phyloP scores from a whole-genome alignment of 2,113 vertebrate species.

The Patagioenas fasciata region DNA sequence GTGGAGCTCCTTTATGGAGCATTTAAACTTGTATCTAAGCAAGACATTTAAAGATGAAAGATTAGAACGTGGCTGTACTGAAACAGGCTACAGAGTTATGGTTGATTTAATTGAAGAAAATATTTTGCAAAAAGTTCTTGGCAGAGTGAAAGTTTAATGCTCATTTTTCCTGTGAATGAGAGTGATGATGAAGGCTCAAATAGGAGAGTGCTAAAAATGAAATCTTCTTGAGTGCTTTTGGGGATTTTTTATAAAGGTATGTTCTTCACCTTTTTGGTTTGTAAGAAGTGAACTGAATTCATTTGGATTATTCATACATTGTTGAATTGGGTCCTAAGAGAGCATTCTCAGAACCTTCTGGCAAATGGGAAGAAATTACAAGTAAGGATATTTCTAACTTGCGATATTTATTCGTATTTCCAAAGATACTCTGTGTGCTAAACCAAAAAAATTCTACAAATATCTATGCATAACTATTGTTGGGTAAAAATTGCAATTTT shows the following conservation, averaged over 20 bases:
- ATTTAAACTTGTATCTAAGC: not conserved
- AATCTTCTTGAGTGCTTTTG: not conserved
- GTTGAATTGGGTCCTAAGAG: not conserved
- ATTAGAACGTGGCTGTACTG: not conserved
- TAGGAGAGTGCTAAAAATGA: not conserved
- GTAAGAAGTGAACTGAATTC: not conserved
- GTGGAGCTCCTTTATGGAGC: not conserved
- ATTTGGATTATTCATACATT: not conserved
- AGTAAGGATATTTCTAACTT: not conserved
- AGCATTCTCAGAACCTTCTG: not conserved
- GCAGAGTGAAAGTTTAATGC: not conserved
- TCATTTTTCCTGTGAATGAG: not conserved
- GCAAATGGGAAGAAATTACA: not conserved
- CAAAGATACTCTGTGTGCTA: not conserved
- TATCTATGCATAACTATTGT: not conserved
- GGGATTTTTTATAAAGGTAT: not conserved
- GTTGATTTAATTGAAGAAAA: not conserved
- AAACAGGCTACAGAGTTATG: not conserved
- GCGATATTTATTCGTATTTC: slow-evolving; percentile 13
- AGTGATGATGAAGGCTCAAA: not conserved
- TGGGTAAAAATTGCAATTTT: slow-evolving; percentile 30
- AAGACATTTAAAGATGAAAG: not conserved
- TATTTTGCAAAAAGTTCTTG: not conserved
- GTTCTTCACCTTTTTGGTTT: not conserved
- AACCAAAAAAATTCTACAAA: not conserved